Conservation (phyloP, 2,113 vertebrate species). For the Chiloscyllium plagiosum region DNA sequence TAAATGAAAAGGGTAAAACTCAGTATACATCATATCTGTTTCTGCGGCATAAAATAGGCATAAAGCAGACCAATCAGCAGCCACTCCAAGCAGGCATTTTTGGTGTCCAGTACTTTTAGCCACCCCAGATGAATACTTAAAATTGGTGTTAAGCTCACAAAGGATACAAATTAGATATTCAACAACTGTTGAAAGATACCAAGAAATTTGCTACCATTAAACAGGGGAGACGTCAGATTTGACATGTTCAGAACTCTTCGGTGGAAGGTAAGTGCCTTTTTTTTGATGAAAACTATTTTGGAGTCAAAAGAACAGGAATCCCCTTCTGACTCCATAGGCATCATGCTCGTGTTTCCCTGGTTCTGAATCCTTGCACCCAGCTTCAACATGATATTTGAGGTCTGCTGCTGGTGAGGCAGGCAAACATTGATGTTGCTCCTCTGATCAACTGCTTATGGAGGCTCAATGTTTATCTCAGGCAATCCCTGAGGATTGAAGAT, state of each 20-base stretch:
- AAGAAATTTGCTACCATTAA: background rate
- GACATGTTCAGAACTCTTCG: background rate
- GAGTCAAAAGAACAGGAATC: background rate
- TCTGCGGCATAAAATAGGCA: background rate
- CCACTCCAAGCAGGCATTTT: background rate
- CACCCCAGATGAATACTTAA: background rate
- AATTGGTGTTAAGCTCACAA: background rate
- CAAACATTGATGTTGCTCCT: background rate
- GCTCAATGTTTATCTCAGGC: background rate
- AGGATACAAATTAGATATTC: background rate
- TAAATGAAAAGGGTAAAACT: background rate
- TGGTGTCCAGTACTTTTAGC: background rate
- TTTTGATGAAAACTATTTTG: background rate
- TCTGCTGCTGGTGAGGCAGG: background rate
- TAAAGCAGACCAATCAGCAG: background rate
- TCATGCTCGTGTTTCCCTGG: background rate
- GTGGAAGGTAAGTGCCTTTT: background rate
- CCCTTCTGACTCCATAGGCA: too few species aligned
- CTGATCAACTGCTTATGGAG: background rate
- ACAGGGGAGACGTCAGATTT: too few species aligned
- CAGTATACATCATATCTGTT: background rate
- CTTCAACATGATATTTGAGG: background rate
- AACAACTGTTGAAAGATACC: background rate
- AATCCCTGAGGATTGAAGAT: background rate
- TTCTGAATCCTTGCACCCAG: background rate